These are phyloP conservation scores for Odontophorus gujanensis DNA, from an alignment of 2,113 vertebrate species.

Conservation along the genomic window DNA sequence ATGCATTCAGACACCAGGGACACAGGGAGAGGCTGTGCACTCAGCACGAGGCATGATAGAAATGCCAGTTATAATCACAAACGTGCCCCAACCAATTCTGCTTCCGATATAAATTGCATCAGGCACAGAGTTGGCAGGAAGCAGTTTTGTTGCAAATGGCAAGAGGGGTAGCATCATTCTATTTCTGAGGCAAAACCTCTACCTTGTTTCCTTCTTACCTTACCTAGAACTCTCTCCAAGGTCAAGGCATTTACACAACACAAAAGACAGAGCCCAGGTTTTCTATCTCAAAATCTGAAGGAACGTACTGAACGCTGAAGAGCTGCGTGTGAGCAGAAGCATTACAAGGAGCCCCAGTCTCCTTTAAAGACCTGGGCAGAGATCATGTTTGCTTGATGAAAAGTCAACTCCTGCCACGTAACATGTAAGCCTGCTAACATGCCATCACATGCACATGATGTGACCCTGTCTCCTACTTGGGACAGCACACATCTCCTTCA, in stretches of 20 bases:
- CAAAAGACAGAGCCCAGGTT: background rate
- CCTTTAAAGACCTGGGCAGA: background rate
- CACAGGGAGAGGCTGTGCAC: conserved; percentile 30
- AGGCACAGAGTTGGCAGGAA: background rate
- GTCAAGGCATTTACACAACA: background rate
- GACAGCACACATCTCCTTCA: background rate
- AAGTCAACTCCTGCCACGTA: background rate
- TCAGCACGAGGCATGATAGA: conserved; percentile 35
- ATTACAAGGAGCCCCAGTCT: background rate
- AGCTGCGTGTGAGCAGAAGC: background rate
- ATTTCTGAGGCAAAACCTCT: background rate
- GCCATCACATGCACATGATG: rapidly evolving
- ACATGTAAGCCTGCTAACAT: background rate
- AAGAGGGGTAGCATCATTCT: background rate
- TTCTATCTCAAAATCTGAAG: conserved; percentile 20
- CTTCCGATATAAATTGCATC: conserved; percentile 18
- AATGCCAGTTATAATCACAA: conserved; percentile 65
- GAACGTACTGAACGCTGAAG: background rate
- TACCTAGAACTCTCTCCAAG: background rate
- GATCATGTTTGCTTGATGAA: background rate
- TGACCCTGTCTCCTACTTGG: background rate
- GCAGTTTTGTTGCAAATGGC: background rate
- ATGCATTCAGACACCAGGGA: conserved; percentile 55
- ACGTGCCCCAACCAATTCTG: conserved; percentile 66
- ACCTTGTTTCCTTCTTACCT: background rate